phyloP scores from a whole-genome alignment of 2,888 invertebrate species.

The Uropetala carovei region DNA sequence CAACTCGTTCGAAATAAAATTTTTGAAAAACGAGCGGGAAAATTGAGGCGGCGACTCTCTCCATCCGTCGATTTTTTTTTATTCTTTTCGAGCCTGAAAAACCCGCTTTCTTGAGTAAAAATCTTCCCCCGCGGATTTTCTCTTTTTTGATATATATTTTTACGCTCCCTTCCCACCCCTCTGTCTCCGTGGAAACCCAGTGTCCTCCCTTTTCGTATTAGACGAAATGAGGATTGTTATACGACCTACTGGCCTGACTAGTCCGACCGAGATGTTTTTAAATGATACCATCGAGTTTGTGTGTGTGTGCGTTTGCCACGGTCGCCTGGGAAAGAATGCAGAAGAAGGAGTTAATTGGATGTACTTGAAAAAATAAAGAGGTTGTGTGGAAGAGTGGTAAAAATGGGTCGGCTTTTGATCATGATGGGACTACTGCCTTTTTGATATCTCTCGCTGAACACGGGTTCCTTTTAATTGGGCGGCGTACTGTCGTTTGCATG shows the following conservation, averaged over 20 bases:
- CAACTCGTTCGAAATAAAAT: too few relatives aligned
- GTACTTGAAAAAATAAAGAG: too few relatives aligned
- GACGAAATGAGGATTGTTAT: not conserved
- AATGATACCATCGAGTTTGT: slow-evolving; percentile 26
- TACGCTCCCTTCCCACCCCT: not conserved
- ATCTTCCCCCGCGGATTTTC: not conserved
- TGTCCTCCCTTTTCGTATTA: not conserved
- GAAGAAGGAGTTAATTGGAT: too few relatives aligned
- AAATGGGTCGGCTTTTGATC: too few relatives aligned
- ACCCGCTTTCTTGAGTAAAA: slow-evolving; percentile 5
- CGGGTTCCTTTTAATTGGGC: too few relatives aligned
- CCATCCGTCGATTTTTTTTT: not conserved
- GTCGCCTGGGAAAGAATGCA: too few relatives aligned
- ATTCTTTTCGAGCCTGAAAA: not conserved
- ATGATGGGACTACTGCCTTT: too few relatives aligned
- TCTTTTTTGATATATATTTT: too few relatives aligned
- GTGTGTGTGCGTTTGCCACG: not conserved
- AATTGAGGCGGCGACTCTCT: not conserved
- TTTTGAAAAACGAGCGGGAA: too few relatives aligned
- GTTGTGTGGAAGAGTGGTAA: too few relatives aligned
- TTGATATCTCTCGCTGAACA: too few relatives aligned
- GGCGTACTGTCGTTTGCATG: too few relatives aligned
- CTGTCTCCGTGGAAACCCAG: not conserved
- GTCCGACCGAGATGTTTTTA: slow-evolving; percentile 9
- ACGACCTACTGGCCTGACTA: slow-evolving; percentile 55